These are phyloP conservation scores for Cremastinae sp. DNA, from an alignment of 2,888 invertebrate genomes.

Conservation along the genomic window DNA sequence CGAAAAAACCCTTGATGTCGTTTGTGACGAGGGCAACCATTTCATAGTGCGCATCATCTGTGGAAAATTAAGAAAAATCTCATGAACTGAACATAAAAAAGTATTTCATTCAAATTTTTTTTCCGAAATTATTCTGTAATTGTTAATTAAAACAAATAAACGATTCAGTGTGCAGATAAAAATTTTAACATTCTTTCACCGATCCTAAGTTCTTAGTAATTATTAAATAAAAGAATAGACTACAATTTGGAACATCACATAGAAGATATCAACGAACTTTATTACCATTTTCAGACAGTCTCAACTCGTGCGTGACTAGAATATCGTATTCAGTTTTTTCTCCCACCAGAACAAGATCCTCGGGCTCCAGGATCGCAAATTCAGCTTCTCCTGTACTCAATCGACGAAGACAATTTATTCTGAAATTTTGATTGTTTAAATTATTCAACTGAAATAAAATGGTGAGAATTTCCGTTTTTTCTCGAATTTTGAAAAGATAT, in stretches of 20 bases:
- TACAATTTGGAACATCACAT: too few species aligned
- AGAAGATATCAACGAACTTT: slow-evolving; percentile 5
- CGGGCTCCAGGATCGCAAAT: slow-evolving; percentile 91
- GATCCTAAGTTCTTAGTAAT: too few species aligned
- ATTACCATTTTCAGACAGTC: slow-evolving; percentile 81
- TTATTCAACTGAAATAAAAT: slow-evolving; percentile 4
- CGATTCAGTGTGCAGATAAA: too few species aligned
- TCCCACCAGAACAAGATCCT: slow-evolving; percentile 89
- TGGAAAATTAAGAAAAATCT: neutral
- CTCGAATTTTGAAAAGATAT: neutral
- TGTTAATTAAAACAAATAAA: too few species aligned
- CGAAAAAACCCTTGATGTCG: slow-evolving; percentile 83
- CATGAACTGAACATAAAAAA: neutral
- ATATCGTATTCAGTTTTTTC: slow-evolving; percentile 84
- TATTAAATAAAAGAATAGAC: too few species aligned
- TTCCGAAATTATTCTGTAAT: too few species aligned
- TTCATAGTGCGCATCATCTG: slow-evolving; percentile 80
- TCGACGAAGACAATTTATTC: slow-evolving; percentile 90
- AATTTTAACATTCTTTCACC: too few species aligned
- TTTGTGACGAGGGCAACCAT: slow-evolving; percentile 86
- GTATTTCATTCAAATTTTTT: neutral
- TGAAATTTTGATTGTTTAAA: slow-evolving; percentile 73
- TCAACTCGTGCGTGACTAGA: slow-evolving; percentile 86
- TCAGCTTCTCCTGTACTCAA: slow-evolving; percentile 90
- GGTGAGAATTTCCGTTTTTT: neutral